Evolutionary conservation across 2,888 invertebrate species (phyloP).

Genomic region (Operophtera brumata): DNA sequence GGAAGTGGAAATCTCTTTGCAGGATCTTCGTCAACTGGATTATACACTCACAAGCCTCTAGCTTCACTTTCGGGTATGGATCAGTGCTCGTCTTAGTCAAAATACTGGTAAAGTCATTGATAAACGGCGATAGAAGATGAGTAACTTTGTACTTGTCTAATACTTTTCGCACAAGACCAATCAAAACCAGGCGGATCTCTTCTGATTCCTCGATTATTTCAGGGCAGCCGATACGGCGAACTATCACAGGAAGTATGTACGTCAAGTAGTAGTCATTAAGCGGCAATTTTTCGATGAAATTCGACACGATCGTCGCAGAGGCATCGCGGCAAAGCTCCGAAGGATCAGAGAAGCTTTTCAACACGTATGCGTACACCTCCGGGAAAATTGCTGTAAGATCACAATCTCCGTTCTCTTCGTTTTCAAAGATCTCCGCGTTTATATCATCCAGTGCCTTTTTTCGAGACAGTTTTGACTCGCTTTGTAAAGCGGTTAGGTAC

Average conservation of each 20-base stretch:
- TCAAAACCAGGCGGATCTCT: constrained; percentile 87
- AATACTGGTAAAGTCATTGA: constrained; percentile 88
- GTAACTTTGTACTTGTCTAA: constrained; percentile 82
- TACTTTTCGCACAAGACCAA: constrained; percentile 84
- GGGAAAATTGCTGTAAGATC: constrained; percentile 62
- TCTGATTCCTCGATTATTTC: constrained; percentile 86
- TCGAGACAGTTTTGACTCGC: constrained; percentile 81
- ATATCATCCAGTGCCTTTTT: constrained; percentile 80
- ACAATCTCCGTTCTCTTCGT: constrained; percentile 56
- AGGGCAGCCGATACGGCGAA: constrained; percentile 87
- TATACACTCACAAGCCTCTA: constrained; percentile 87
- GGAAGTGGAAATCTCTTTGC: constrained; percentile 86
- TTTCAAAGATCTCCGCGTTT: constrained; percentile 70
- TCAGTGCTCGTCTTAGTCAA: constrained; percentile 87
- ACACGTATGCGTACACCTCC: constrained; percentile 64
- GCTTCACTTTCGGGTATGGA: constrained; percentile 89
- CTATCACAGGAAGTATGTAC: constrained; percentile 87
- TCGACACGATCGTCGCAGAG: constrained; percentile 77
- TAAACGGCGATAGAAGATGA: constrained; percentile 82
- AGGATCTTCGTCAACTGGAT: constrained; percentile 82
- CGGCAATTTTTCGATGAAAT: constrained; percentile 80
- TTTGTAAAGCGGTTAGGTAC: constrained; percentile 72
- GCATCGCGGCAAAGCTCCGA: constrained; percentile 83
- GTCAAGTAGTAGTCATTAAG: constrained; percentile 87
- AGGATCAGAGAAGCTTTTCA: constrained; percentile 76